Conservation (phyloP, 2,113 vertebrate genomes). For the Rhadina sibilatrix region DNA sequence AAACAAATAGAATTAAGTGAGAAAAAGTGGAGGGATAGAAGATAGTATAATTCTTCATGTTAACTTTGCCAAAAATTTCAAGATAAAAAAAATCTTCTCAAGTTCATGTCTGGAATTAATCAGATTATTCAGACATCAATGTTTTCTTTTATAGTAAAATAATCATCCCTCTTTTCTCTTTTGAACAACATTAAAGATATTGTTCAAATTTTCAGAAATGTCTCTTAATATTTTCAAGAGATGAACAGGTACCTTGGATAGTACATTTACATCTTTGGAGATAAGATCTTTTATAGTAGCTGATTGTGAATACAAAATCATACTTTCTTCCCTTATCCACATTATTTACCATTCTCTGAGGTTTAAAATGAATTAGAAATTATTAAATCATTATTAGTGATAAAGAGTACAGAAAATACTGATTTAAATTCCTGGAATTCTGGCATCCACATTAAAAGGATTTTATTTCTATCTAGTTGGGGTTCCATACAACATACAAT, state of each 20-base stretch:
- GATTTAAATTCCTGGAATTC: neutral
- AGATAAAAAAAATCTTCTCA: neutral
- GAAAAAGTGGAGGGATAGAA: neutral
- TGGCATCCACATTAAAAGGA: neutral
- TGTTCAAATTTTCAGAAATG: neutral
- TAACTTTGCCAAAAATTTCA: neutral
- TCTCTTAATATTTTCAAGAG: neutral
- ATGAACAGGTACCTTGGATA: neutral
- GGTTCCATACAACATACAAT: accelerated
- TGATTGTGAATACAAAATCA: neutral
- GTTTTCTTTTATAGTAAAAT: neutral
- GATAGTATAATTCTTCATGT: neutral
- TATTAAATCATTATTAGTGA: neutral
- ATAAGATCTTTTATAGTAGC: neutral
- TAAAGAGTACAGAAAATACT: neutral
- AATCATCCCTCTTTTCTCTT: neutral
- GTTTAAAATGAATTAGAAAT: neutral
- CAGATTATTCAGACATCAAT: neutral
- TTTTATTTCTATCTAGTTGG: neutral
- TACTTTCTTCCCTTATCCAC: neutral
- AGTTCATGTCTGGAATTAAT: neutral
- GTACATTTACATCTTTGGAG: neutral
- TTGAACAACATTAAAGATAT: neutral
- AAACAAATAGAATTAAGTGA: neutral
- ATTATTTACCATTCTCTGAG: neutral